Base-by-base conservation (phyloP, 2,797 vertebrate species). In the Ciconia nigra region DNA sequence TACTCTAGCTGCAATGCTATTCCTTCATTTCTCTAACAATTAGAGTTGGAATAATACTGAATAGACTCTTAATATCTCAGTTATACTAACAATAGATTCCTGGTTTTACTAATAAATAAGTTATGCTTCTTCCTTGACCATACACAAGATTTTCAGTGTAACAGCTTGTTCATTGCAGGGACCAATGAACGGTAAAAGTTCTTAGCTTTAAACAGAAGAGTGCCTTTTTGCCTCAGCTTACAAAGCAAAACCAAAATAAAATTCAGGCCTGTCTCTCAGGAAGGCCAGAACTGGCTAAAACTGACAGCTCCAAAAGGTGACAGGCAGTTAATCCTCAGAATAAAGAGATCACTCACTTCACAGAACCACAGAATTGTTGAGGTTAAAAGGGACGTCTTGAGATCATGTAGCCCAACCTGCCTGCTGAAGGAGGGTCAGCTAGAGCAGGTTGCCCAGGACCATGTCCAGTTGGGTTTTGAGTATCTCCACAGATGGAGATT, bases 401-500 rank as follows among this genome's bases (percentile, higher is more conserved):
- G 54, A 52, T 44, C 18, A 46, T 4, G 19, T 39, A 15, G 33
- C 24, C 10, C 28, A 69, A 33, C 4, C 15, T 39, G 39, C 22
- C 19, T 44, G 46, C 15, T 69, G 46, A 77, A 44, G 22, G 18
- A 69, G 14, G 9, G 6, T 37, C 54, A 52, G 28, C 22, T 52
- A 52, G 4, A 37, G 12, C 7, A 37, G 33, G 10, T 33, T 59
- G 28, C 15, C 15, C 35, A 69, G 11, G 5, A 54, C 24, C 3
- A 0, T 6, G 19, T 33, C 22, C 24, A 35, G 3, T 1, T 39
- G 10, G 9, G 7, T 25, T 77, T 77, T 46, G 35, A 9, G 3
- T 37, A 18, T 26, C n/a, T 72, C 20, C 39, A 35, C 2, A 28
- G 16, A 18, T 19, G 10, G 47, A 55, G 16, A 72, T 3, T 19